phyloP scores from a whole-genome alignment of 1,140 invertebrate genomes.

The Leptinotarsa lineolata region DNA sequence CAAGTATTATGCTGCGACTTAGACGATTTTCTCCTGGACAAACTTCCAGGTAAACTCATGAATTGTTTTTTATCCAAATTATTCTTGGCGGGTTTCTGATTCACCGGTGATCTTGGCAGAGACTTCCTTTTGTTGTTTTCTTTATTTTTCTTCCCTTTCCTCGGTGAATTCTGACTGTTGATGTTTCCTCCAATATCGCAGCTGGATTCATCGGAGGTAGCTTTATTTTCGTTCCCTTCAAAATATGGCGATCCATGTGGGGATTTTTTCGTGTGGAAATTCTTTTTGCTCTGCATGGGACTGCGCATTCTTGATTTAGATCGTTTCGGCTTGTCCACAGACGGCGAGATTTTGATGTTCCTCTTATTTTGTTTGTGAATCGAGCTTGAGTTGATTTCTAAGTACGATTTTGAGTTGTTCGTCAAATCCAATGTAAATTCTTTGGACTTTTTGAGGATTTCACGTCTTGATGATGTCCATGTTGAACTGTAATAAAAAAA shows the following conservation, averaged over 20 bases:
- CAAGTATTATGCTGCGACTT: conserved; percentile 47
- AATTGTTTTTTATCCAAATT: conserved; percentile 46
- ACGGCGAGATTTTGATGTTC: conserved; percentile 57
- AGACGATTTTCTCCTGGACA: conserved; percentile 67
- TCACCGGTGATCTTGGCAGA: conserved; percentile 51
- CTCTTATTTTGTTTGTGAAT: conserved; percentile 56
- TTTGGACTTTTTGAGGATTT: conserved; percentile 65
- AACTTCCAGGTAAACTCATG: conserved; percentile 63
- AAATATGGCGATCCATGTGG: background rate
- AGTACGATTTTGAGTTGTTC: conserved; percentile 45
- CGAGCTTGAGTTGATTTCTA: conserved; percentile 57
- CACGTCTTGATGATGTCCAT: conserved; percentile 46
- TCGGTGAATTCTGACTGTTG: conserved; percentile 51
- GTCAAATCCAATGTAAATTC: conserved; percentile 72
- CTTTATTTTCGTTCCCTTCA: conserved; percentile 32
- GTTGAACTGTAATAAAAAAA: conserved; percentile 35
- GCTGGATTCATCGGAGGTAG: conserved; percentile 68
- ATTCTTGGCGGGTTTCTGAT: conserved; percentile 28
- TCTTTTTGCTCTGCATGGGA: conserved; percentile 58
- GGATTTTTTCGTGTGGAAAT: conserved; percentile 42
- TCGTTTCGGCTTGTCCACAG: conserved; percentile 53
- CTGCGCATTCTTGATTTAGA: conserved; percentile 63
- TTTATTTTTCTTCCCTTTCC: conserved; percentile 65
- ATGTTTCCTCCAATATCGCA: conserved; percentile 59
- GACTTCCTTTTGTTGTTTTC: conserved; percentile 71